Evolutionary conservation across 2,888 invertebrate genomes (phyloP).

Genomic region (Dynastes hyllus): DNA sequence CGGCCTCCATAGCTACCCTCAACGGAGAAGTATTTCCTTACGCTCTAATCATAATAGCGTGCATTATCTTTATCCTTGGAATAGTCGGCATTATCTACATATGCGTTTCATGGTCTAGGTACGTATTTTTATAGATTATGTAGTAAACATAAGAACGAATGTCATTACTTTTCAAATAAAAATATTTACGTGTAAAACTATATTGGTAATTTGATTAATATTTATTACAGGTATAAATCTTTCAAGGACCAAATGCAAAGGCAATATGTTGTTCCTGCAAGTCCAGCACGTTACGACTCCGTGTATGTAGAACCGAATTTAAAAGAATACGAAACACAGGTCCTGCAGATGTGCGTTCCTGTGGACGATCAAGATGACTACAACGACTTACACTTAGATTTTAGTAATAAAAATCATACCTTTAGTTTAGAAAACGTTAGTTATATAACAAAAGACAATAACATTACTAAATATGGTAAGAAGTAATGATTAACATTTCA

Average conservation of each 20-base stretch:
- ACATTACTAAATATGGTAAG: constrained; percentile 72
- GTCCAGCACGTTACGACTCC: constrained; percentile 80
- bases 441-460: constrained; percentile 88
- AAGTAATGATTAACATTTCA: constrained; percentile 9
- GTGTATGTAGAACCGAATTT: constrained; percentile 84
- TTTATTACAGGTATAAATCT: constrained; percentile 82
- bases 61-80: constrained; percentile 91
- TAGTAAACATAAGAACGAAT: too few species aligned
- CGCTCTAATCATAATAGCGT: constrained; percentile 90
- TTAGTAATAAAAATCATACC: constrained; percentile 90
- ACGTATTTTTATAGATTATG: constrained; percentile 47
- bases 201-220: background rate
- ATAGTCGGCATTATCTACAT: constrained; percentile 93
- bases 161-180: too few species aligned
- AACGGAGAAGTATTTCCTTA: constrained; percentile 86
- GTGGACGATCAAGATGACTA: constrained; percentile 87
- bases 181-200: too few species aligned
- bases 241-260: constrained; percentile 81
- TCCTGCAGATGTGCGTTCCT: constrained; percentile 92
- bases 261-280: constrained; percentile 74
- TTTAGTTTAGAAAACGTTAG: constrained; percentile 92
- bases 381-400: constrained; percentile 88
- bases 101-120: constrained; percentile 95
- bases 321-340: constrained; percentile 96
- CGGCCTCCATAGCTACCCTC: constrained; percentile 69